phyloP scores from a whole-genome alignment of 2,113 vertebrate species.

The Phalacrocorax aristotelis region DNA sequence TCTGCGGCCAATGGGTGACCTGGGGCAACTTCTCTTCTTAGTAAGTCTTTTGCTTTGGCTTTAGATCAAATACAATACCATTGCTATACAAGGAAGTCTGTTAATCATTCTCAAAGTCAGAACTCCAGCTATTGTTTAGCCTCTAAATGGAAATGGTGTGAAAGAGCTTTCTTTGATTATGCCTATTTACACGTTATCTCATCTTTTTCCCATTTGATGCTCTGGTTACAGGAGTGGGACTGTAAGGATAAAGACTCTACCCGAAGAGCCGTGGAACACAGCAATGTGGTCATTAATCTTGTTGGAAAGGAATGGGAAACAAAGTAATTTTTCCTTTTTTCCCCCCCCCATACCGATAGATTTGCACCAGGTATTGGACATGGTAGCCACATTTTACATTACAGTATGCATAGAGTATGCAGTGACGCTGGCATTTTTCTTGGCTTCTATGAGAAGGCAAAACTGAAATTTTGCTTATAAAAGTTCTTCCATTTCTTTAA shows the following conservation, averaged over 20 bases:
- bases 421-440: not conserved
- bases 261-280: conserved; percentile 83
- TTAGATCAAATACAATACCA: not conserved
- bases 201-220: not conserved
- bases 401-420: not conserved
- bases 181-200: not conserved
- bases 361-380: not conserved
- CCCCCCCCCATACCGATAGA: not conserved
- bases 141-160: not conserved
- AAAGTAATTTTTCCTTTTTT: conserved; percentile 73
- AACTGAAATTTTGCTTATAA: not conserved
- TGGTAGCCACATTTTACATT: not conserved
- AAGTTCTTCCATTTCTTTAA: not conserved
- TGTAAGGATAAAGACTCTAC: conserved; percentile 85
- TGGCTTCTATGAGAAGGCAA: not conserved
- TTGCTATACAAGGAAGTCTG: not conserved
- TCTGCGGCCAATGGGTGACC: conserved; percentile 91
- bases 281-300: conserved; percentile 94
- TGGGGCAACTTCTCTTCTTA: conserved; percentile 91
- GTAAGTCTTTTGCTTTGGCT: conserved; percentile 72
- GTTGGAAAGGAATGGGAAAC: conserved; percentile 95
- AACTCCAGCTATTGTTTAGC: not conserved
- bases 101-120: not conserved
- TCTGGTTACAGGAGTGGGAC: conserved; percentile 87
- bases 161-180: conserved; percentile 1